phyloP scores from a whole-genome alignment of 1,140 invertebrate genomes.

The Micrasema longulum region DNA sequence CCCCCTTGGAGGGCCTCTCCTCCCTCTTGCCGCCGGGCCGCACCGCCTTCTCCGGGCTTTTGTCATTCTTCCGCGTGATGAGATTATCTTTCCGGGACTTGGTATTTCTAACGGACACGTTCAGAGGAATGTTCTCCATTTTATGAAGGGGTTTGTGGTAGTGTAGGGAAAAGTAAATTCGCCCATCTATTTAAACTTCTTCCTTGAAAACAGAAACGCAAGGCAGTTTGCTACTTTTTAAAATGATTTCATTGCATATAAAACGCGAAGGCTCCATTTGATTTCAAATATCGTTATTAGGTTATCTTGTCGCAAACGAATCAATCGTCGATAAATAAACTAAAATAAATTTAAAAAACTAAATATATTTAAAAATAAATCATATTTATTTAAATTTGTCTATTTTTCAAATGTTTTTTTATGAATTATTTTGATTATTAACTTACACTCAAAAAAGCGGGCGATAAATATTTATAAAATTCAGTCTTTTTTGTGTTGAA shows the following conservation, averaged over 20 bases:
- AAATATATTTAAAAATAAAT: constrained; percentile 4
- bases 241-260: constrained; percentile 10
- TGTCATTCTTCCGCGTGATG: constrained; percentile 64
- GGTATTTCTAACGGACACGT: constrained; percentile 60
- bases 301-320: constrained; percentile 6
- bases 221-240: constrained; percentile 26
- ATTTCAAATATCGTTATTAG: not conserved
- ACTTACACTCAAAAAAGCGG: not conserved
- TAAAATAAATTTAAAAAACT: constrained; percentile 1
- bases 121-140: constrained; percentile 67
- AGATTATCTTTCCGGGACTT: constrained; percentile 56
- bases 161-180: no score
- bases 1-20: constrained; percentile 47
- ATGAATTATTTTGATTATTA: not conserved
- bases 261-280: constrained; percentile 22
- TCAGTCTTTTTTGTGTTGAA: constrained; percentile 16
- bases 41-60: constrained; percentile 64
- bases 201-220: constrained; percentile 34
- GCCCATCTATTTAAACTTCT: not conserved
- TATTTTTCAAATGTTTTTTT: no score
- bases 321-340: not conserved
- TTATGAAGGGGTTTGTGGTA: not conserved
- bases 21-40: constrained; percentile 51
- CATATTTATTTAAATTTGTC: not conserved
- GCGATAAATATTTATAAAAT: not conserved